Base-by-base conservation (phyloP, 1,140 invertebrate species). In the Dolichoris vasculosae region DNA sequence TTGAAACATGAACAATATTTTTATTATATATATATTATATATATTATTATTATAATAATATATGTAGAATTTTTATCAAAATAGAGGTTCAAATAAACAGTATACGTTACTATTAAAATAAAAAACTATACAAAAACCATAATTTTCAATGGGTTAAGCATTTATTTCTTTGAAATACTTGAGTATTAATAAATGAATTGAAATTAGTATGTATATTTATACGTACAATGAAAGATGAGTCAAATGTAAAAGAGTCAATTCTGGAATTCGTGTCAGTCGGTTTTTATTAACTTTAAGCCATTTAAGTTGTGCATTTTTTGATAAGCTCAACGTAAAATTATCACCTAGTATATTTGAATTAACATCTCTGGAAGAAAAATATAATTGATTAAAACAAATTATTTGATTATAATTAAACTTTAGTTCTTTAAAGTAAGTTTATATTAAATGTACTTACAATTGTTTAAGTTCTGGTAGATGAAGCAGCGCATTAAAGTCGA, bases 231-330 rank as follows among this genome's bases (percentile, higher is more conserved):
- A 89, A 79, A 93, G 90, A 83, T 93, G 89, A 9, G 90, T 91
- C 81, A 93, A 88, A 87, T 88, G 87, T 55, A 91, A 88, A 75
- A 89, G 87, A 55, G 87, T 84, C 79, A 91, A 86, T 59, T 91
- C 89, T 63, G 93, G 92, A 84, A 93, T 89, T 73, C 86, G 79
- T 2, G 88, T 93, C 40, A 93, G 86, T 75, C 88, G 90, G 87
- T 93, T 93, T 87, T 91, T 92, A 87, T 91, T 92, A 40, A 92
- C 71, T 89, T 89, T 93, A 9, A 93, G 89, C 83, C 87, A 93
- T 83, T 93, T 94, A 86, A 95, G 90, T 88, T 94, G 91, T 51
- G 93, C 90, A 85, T 88, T 89, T 76, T 91, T 87, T 8, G 90
- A 91, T 79, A 94, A 89, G 69, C 83, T 86, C 69, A 92, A 89